A percentile compares a stretch with the other conserved stretches of the same genome.
phyloP scores from a whole-genome alignment of 2,797 vertebrate species.

The Oryzias sinensis region DNA sequence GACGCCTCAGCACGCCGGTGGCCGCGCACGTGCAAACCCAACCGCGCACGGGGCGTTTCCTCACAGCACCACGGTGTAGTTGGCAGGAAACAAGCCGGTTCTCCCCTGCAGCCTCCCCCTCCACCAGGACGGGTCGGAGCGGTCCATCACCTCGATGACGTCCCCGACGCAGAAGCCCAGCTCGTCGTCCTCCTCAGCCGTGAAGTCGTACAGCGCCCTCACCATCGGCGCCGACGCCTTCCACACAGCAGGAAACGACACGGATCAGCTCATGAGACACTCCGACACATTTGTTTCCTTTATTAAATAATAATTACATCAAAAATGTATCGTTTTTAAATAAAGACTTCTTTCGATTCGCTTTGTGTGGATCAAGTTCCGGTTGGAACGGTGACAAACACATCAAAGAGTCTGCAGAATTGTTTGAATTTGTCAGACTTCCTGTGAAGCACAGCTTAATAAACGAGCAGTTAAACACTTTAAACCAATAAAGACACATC shows the following conservation, averaged over 20 bases:
- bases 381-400: no score
- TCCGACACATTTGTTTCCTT: no score
- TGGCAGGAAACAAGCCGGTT: conserved; percentile 89
- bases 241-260: conserved; percentile 24
- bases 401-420: no score
- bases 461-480: no score
- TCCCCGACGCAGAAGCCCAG: conserved; percentile 85
- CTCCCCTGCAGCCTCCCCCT: conserved; percentile 82
- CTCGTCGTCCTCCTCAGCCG: conserved; percentile 86
- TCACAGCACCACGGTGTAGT: conserved; percentile 83
- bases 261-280: no score
- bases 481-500: no score
- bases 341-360: no score
- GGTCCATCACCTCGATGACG: conserved; percentile 89
- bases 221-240: conserved; percentile 73
- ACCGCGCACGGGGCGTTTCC: neutral
- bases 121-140: conserved; percentile 88
- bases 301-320: no score
- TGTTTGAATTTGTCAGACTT: no score
- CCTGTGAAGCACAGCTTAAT: no score
- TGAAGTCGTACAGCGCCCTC: conserved; percentile 88
- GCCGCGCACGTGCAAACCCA: conserved; percentile 4
- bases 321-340: no score
- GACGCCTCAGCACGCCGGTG: neutral
- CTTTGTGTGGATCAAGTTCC: no score